Conservation (phyloP, 1,140 invertebrate genomes). For the Lysiphlebus fabarum region DNA sequence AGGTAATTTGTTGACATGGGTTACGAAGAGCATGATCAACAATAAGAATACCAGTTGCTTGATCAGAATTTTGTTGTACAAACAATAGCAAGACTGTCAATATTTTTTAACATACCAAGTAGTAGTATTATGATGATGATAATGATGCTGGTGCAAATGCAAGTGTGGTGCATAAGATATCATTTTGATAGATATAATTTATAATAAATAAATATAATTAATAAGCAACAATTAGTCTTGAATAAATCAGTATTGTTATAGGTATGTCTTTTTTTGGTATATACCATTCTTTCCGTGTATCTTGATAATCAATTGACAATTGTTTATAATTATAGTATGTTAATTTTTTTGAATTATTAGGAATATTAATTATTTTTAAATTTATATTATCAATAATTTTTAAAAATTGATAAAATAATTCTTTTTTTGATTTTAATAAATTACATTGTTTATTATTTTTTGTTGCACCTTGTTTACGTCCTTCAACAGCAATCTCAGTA, state of each 20-base stretch:
- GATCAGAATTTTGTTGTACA: constrained; percentile 91
- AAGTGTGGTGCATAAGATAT: too few relatives aligned
- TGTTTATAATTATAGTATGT: constrained; percentile 45
- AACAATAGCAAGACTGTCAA: too few relatives aligned
- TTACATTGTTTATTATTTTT: constrained; percentile 66
- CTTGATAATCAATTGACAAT: constrained; percentile 40
- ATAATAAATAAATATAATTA: too few relatives aligned
- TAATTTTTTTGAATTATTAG: constrained; percentile 46
- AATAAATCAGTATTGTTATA: too few relatives aligned
- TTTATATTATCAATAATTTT: too few relatives aligned
- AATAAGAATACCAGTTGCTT: constrained; percentile 83
- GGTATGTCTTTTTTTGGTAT: too few relatives aligned
- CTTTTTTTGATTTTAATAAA: constrained; percentile 64
- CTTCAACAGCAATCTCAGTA: constrained; percentile 74
- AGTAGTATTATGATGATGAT: too few relatives aligned
- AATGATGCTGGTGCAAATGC: too few relatives aligned
- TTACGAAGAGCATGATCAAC: constrained; percentile 87
- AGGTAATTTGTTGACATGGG: constrained; percentile 93
- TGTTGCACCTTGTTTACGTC: constrained; percentile 76
- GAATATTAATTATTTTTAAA: too few relatives aligned
- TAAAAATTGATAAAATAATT: constrained; percentile 61
- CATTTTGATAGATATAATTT: too few relatives aligned
- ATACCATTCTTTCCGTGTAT: constrained; percentile 37
- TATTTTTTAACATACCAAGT: too few relatives aligned
- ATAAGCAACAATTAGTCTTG: too few relatives aligned